Base-by-base conservation (phyloP, 2,797 vertebrate species). In the Lithobates sylvaticus region DNA sequence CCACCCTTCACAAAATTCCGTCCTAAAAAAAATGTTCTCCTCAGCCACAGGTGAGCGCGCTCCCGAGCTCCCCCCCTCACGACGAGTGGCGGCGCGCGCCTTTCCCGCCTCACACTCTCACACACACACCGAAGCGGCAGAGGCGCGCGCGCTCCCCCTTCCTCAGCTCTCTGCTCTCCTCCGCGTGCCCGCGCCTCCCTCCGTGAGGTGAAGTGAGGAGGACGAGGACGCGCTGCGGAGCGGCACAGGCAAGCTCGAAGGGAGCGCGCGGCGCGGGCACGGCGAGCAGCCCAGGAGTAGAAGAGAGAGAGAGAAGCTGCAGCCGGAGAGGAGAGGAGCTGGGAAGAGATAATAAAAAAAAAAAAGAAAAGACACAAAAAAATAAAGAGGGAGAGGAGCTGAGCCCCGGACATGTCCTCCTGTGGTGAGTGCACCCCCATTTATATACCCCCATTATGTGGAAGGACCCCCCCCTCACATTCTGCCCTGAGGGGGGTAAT, bases 11-110 rank as follows among this genome's bases (percentile, higher is more conserved):
- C 8, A 65, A 65, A 65, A n/a, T 26, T 15, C 1, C 1, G 39
- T 39, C 39, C 39, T 39, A 9, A 39, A 39, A 39, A 39, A 39
- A 2, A 3, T 2, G 3, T 36, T 26, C 23, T 64, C 68, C 68
- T 34, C 78, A 71, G 73, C 81, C 36, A 81, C 78, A 76, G 84
- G 72, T 81, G 73, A 74, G 34, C 61, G 72, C 81, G 81, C 61
- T 6, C 47, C 36, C 72, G 65, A 0, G 39, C 42, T 39, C 26
- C 15, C 64, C n/a, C 64, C 7, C 18, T 10, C 26, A 47, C 13
- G 10, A 13, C 2, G 2, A 13, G 26, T 13, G 16, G 10, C 29
- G 23, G 82, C 82, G 74, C 82, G 72, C 27, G 5, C 73, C 44
- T 10, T 36, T 39, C 44, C 44, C 44, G 44, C 10, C 44, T 47